A percentile compares a stretch with the other conserved stretches of the same genome.
Evolutionary conservation across 2,888 invertebrate genomes (phyloP).

Genomic region (Ophion obscuratus): DNA sequence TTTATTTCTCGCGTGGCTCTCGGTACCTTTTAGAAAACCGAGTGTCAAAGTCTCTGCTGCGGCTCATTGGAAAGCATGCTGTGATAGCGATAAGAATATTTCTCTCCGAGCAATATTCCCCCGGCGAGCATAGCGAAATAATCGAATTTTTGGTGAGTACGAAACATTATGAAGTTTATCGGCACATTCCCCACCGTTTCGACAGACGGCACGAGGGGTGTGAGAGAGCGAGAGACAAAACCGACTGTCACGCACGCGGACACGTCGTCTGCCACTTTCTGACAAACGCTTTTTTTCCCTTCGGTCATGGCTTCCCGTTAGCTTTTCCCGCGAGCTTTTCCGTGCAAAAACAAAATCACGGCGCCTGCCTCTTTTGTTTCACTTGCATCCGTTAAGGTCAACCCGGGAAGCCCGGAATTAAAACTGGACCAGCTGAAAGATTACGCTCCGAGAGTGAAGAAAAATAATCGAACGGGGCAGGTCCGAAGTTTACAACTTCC

Average conservation of each 20-base stretch:
- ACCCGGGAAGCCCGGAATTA: constrained; percentile 8
- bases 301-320: constrained; percentile 23
- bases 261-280: constrained; percentile 78
- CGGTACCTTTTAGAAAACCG: constrained; percentile 10
- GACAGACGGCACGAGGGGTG: not conserved
- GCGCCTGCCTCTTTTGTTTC: not conserved
- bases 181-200: constrained; percentile 16
- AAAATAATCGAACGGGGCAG: constrained; percentile 22
- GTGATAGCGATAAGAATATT: constrained; percentile 13
- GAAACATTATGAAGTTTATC: constrained; percentile 28
- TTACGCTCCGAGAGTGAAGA: constrained; percentile 8
- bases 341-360: not conserved
- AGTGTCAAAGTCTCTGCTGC: constrained; percentile 40
- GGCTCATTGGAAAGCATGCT: constrained; percentile 9
- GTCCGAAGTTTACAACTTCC: constrained; percentile 11
- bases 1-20: constrained; percentile 48
- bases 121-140: constrained; percentile 6
- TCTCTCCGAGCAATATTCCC: constrained; percentile 2
- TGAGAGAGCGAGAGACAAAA: constrained; percentile 25
- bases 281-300: constrained; percentile 65
- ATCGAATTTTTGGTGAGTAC: constrained; percentile 57
- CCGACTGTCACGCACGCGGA: constrained; percentile 73
- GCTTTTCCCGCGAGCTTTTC: not conserved
- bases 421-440: constrained; percentile 49
- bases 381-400: constrained; percentile 46